These are phyloP conservation scores for Pseudomyrmex gracilis DNA, from an alignment of 1,140 invertebrate species.

Conservation along the genomic window DNA sequence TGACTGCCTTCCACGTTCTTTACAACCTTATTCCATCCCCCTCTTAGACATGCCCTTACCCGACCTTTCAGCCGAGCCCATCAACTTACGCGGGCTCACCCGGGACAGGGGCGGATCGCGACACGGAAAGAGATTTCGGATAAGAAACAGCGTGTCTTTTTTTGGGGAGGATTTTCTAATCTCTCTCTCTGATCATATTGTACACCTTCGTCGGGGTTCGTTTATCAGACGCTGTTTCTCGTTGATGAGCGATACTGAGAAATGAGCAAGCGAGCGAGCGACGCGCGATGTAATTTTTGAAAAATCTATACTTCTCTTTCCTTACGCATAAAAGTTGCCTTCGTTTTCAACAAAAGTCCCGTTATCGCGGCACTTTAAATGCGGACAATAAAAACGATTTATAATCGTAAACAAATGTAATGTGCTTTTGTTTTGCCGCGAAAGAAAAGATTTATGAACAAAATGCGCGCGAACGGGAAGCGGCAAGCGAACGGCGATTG, in stretches of 20 bases:
- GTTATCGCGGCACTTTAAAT: too few relatives aligned
- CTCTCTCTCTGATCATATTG: constrained; percentile 18
- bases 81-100: constrained; percentile 68
- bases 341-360: too few relatives aligned
- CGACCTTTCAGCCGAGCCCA: constrained; percentile 73
- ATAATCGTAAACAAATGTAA: too few relatives aligned
- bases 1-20: constrained; percentile 54
- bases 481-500: neutral
- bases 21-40: constrained; percentile 50
- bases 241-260: constrained; percentile 3
- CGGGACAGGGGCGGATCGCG: constrained; percentile 67
- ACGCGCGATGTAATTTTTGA: too few relatives aligned
- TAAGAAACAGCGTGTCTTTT: constrained; percentile 64
- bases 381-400: too few relatives aligned
- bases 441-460: too few relatives aligned
- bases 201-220: neutral
- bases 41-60: constrained; percentile 55
- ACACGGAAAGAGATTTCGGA: constrained; percentile 67
- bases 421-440: too few relatives aligned
- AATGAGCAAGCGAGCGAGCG: neutral
- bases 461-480: too few relatives aligned
- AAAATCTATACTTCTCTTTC: too few relatives aligned
- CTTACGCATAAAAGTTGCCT: too few relatives aligned
- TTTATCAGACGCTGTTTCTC: constrained; percentile 23
- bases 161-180: constrained; percentile 34